Conservation (phyloP, 2,797 vertebrate genomes). For the Numenius phaeopus region DNA sequence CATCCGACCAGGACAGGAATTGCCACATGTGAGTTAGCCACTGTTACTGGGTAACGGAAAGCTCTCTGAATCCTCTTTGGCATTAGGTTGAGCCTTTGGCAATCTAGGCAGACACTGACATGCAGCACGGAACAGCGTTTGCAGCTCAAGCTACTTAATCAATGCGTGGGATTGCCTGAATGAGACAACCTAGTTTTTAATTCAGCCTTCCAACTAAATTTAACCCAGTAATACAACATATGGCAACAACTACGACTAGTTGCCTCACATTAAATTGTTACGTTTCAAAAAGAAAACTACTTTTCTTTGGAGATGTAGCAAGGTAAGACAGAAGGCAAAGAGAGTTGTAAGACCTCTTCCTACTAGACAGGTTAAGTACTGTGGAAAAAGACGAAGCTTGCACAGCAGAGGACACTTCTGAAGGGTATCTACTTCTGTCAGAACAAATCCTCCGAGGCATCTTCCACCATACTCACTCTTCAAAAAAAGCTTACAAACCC, state of each 20-base stretch:
- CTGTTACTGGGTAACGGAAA: background rate
- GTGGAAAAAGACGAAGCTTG: background rate
- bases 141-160: background rate
- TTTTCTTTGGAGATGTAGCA: background rate
- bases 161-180: background rate
- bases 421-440: background rate
- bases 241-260: fast-evolving
- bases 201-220: background rate
- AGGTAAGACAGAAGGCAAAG: background rate
- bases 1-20: background rate
- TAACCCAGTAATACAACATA: background rate
- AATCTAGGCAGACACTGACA: background rate
- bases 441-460: background rate
- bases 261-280: background rate
- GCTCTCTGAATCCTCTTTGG: background rate
- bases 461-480: background rate
- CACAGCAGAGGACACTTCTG: background rate
- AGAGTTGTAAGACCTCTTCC: background rate
- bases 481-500: background rate
- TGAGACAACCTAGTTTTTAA: background rate
- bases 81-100: background rate
- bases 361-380: background rate
- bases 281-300: background rate
- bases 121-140: background rate
- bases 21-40: background rate